Evolutionary conservation across 2,888 invertebrate genomes (phyloP).

Genomic region (Pasiphila rectangulata): DNA sequence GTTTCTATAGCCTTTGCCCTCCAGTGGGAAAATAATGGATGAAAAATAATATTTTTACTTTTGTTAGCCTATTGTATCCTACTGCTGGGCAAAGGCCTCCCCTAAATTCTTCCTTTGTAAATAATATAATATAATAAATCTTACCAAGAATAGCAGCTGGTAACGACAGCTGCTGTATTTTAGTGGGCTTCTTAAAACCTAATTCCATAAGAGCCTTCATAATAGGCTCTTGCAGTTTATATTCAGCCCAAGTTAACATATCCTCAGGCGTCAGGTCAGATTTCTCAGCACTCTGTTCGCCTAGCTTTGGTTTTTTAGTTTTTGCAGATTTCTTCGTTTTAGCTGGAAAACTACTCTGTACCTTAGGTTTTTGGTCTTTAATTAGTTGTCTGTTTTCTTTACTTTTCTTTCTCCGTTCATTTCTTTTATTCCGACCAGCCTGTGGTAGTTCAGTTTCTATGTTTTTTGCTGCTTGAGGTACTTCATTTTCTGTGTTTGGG

Average conservation of each 20-base stretch:
- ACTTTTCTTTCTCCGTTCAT: conserved; percentile 16
- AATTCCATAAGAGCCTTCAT: conserved; percentile 87
- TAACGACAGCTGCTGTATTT: conserved; percentile 90
- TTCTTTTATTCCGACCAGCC: conserved; percentile 16
- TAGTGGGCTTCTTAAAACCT: conserved; percentile 90
- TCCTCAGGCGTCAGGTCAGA: conserved; percentile 62
- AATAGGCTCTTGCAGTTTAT: conserved; percentile 86
- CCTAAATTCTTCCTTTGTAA: no score
- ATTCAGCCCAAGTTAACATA: conserved; percentile 83
- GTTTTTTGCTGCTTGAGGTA: conserved; percentile 21
- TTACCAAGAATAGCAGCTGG: conserved; percentile 92
- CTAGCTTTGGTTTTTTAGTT: conserved; percentile 51
- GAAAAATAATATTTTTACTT: not conserved
- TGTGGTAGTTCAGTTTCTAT: conserved; percentile 31
- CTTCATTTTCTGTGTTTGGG: conserved; percentile 31
- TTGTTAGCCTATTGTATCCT: no score
- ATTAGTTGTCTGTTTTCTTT: conserved; percentile 19
- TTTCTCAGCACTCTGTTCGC: conserved; percentile 46
- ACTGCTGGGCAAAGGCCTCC: no score
- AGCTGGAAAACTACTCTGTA: conserved; percentile 3
- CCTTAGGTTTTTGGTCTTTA: conserved; percentile 8
- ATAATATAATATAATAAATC: not conserved
- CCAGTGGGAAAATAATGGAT: conserved; percentile 23
- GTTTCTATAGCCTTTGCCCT: no score
- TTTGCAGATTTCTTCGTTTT: conserved; percentile 9